phyloP scores from a whole-genome alignment of 2,888 invertebrate species.

The Tetranychus piercei region DNA sequence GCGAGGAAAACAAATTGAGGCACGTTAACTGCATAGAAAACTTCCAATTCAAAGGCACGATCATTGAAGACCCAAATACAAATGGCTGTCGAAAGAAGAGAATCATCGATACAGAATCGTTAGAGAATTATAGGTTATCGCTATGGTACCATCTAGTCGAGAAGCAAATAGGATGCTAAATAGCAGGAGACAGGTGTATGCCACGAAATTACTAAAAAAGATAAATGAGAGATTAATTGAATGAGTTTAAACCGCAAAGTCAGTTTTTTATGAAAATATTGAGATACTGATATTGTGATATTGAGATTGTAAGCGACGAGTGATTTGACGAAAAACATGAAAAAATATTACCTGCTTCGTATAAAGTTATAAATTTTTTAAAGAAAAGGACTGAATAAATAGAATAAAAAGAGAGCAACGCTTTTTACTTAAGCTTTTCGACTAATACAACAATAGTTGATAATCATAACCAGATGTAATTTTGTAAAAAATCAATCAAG shows the following conservation, averaged over 20 bases:
- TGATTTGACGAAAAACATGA: not conserved
- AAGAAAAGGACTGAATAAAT: not conserved
- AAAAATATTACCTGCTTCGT: not conserved
- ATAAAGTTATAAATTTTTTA: too few species aligned
- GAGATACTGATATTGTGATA: too few species aligned
- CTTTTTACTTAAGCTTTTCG: too few species aligned
- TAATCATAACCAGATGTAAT: too few species aligned
- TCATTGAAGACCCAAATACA: conserved; percentile 97
- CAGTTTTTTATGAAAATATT: too few species aligned
- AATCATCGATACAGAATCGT: conserved; percentile 92
- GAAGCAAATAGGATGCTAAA: conserved; percentile 79
- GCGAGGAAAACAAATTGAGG: conserved; percentile 94
- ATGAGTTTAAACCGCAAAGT: not conserved
- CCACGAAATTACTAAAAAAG: conserved; percentile 77
- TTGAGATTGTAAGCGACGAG: too few species aligned
- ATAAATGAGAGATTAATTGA: not conserved
- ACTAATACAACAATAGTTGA: too few species aligned
- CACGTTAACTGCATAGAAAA: conserved; percentile 92
- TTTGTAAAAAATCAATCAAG: too few species aligned
- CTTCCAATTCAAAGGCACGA: conserved; percentile 83
- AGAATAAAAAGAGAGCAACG: not conserved
- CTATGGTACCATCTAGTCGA: conserved; percentile 62
- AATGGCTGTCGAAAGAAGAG: conserved; percentile 85
- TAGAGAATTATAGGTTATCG: conserved; percentile 89
- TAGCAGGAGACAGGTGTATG: conserved; percentile 73